Percentiles rank a stretch among this genome's conserved stretches.
Evolutionary conservation across 2,888 invertebrate species (phyloP).

Genomic region (Nematopogon swammerdamellus): DNA sequence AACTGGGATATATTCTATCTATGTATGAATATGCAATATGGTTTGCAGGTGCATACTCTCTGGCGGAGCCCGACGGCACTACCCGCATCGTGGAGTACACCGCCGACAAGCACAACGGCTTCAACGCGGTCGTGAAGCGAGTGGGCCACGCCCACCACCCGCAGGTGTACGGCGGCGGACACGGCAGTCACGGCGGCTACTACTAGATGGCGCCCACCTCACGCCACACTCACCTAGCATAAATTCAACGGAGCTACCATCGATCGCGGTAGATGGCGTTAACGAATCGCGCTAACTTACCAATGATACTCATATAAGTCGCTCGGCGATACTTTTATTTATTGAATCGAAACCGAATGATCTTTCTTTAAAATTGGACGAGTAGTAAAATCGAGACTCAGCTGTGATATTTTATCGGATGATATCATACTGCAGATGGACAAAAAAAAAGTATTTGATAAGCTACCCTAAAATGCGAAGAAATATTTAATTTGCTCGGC

Average conservation of each 20-base stretch:
- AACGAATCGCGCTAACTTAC: background rate
- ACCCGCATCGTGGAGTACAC: constrained; percentile 52
- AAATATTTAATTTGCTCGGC: too few species aligned
- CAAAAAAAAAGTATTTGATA: too few species aligned
- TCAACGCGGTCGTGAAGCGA: constrained; percentile 50
- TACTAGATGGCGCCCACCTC: constrained; percentile 32
- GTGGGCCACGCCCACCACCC: constrained; percentile 47
- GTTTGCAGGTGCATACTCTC: constrained; percentile 42
- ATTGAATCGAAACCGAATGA: background rate
- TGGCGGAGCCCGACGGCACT: constrained; percentile 49
- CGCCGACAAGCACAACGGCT: constrained; percentile 47
- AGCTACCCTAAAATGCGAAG: too few species aligned
- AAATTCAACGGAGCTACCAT: background rate
- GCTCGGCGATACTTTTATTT: constrained; percentile 5
- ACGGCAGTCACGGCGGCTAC: constrained; percentile 29
- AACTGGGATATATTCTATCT: too few species aligned
- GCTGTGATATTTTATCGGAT: too few species aligned
- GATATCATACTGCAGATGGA: too few species aligned
- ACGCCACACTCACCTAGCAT: background rate
- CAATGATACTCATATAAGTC: background rate
- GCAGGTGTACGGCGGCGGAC: constrained; percentile 32
- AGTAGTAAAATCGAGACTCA: background rate
- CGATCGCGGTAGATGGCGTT: background rate
- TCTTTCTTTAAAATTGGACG: background rate
- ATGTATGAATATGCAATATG: too few species aligned